Percentiles rank a stretch among this genome's conserved stretches.
Evolutionary conservation across 2,888 invertebrate species (phyloP).

Genomic region (Agonopterix subpropinquella): DNA sequence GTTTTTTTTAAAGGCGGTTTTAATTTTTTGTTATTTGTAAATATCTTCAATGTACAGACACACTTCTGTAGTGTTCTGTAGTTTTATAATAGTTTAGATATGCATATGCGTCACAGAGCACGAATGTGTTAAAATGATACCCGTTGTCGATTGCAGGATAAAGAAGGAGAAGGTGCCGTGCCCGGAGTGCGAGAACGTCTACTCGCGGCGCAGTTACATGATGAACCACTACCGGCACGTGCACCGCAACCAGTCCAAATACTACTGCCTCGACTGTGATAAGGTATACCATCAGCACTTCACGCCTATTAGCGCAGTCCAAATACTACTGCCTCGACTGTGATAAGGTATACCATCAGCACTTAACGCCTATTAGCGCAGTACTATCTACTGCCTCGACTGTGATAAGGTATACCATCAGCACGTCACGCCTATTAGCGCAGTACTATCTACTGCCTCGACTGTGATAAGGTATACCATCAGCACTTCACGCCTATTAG

Average conservation of each 20-base stretch:
- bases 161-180: slow-evolving; percentile 13
- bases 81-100: too few species aligned
- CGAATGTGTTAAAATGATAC: too few species aligned
- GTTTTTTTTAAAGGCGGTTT: too few species aligned
- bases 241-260: slow-evolving; percentile 26
- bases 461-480: too few species aligned
- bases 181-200: slow-evolving; percentile 24
- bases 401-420: slow-evolving; percentile 33
- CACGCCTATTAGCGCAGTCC: slow-evolving; percentile 8
- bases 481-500: slow-evolving; percentile 19
- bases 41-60: too few species aligned
- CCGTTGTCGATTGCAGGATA: neutral
- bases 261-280: slow-evolving; percentile 6
- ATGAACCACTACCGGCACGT: slow-evolving; percentile 32
- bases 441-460: too few species aligned
- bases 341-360: neutral
- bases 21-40: too few species aligned
- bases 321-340: slow-evolving; percentile 12
- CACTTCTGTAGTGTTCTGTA: too few species aligned
- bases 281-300: neutral
- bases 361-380: neutral
- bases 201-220: slow-evolving; percentile 24
- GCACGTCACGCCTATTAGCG: too few species aligned
- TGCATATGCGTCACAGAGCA: too few species aligned
- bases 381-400: neutral